phyloP scores from a whole-genome alignment of 2,113 vertebrate species.

The Patagioenas fasciata region DNA sequence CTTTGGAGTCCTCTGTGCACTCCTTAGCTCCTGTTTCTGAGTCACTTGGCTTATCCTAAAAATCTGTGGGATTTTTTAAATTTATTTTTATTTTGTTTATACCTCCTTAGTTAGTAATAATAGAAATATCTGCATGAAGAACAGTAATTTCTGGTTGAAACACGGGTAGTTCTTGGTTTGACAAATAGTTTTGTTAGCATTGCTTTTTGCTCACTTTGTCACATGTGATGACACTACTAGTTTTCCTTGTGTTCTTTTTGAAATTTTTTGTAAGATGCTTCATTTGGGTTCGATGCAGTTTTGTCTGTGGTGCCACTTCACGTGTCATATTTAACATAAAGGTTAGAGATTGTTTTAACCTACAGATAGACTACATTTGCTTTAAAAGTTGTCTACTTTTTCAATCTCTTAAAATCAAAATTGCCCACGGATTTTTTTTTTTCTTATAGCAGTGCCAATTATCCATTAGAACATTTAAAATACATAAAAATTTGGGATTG shows the following conservation, averaged over 20 bases:
- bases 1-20: background rate
- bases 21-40: background rate
- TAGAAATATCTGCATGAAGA: background rate
- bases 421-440: background rate
- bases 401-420: background rate
- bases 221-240: background rate
- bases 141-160: background rate
- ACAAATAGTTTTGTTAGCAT: background rate
- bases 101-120: background rate
- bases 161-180: background rate
- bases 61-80: background rate
- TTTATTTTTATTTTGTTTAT: background rate
- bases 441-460: background rate
- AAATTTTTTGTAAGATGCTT: slow-evolving; percentile 25
- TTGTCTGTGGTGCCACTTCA: background rate
- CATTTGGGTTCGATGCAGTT: background rate
- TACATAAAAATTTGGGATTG: background rate
- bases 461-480: background rate
- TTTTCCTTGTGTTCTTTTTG: background rate
- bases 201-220: background rate
- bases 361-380: background rate
- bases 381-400: background rate
- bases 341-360: background rate
- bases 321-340: background rate
- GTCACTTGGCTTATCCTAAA: background rate